phyloP scores from a whole-genome alignment of 2,888 invertebrate genomes.

The Pomacea canaliculata region DNA sequence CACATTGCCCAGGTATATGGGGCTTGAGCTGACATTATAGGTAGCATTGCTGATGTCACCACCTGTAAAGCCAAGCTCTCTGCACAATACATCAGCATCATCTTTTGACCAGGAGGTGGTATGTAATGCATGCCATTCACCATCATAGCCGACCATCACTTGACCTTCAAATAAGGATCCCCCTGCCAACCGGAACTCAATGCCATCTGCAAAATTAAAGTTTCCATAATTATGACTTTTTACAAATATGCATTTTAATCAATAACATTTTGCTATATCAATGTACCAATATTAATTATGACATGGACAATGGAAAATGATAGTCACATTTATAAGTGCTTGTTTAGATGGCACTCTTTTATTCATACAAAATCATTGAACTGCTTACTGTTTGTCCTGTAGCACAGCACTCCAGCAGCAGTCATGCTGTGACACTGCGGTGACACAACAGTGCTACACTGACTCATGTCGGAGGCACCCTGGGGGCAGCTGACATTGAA shows the following conservation, averaged over 20 bases:
- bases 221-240: not conserved
- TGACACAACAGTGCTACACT: constrained; percentile 42
- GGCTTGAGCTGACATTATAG: constrained; percentile 10
- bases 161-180: constrained; percentile 28
- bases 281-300: too few relatives aligned
- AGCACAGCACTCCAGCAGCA: constrained; percentile 55
- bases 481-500: constrained; percentile 46
- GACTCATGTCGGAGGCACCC: constrained; percentile 29
- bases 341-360: too few relatives aligned
- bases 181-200: constrained; percentile 14
- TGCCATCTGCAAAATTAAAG: not conserved
- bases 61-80: constrained; percentile 51
- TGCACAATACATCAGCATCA: constrained; percentile 50
- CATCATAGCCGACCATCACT: constrained; percentile 27
- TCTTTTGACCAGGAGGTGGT: constrained; percentile 47
- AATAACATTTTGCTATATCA: too few relatives aligned
- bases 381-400: constrained; percentile 6
- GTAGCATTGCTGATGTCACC: constrained; percentile 34
- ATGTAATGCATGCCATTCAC: constrained; percentile 44
- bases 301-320: too few relatives aligned
- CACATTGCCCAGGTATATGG: constrained; percentile 47
- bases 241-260: too few relatives aligned
- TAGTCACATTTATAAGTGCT: too few relatives aligned
- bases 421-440: constrained; percentile 39
- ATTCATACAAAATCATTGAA: too few relatives aligned